Conservation (phyloP, 92 coral and sea anemone species). For the Virgularia gustaviana region DNA sequence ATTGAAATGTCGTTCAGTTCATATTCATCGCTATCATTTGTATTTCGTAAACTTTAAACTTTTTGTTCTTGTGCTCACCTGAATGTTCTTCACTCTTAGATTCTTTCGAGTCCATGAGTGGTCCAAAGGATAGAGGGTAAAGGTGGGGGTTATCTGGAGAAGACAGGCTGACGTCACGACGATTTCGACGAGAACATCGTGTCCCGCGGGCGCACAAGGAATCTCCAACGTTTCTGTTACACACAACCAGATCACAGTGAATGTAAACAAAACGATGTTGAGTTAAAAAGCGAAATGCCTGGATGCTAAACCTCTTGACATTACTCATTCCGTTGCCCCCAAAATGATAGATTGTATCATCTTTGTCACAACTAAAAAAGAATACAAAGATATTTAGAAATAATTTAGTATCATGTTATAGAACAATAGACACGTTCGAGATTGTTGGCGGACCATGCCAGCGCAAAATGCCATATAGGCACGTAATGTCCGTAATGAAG, state of each 20-base stretch:
- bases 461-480: too few relatives aligned
- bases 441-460: too few relatives aligned
- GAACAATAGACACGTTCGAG: too few relatives aligned
- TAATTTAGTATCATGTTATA: too few relatives aligned
- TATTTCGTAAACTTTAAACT: too few relatives aligned
- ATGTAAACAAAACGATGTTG: constrained; percentile 39
- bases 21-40: too few relatives aligned
- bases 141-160: background rate
- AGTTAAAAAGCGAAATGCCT: constrained; percentile 42
- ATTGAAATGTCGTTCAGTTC: too few relatives aligned
- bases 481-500: too few relatives aligned
- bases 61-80: too few relatives aligned
- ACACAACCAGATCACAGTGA: constrained; percentile 47
- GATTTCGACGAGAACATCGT: constrained; percentile 10
- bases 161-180: constrained; percentile 7
- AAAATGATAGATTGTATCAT: constrained; percentile 16
- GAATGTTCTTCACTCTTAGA: background rate
- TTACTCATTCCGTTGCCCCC: background rate
- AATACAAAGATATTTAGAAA: too few relatives aligned
- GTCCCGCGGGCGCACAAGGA: constrained; percentile 39
- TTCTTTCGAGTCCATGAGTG: constrained; percentile 12
- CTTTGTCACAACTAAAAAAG: constrained; percentile 18
- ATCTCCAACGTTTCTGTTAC: constrained; percentile 26
- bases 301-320: constrained; percentile 39
- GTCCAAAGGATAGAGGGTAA: constrained; percentile 23